Base-by-base conservation (phyloP, 1,140 invertebrate species). In the Diabrotica undecimpunctata region DNA sequence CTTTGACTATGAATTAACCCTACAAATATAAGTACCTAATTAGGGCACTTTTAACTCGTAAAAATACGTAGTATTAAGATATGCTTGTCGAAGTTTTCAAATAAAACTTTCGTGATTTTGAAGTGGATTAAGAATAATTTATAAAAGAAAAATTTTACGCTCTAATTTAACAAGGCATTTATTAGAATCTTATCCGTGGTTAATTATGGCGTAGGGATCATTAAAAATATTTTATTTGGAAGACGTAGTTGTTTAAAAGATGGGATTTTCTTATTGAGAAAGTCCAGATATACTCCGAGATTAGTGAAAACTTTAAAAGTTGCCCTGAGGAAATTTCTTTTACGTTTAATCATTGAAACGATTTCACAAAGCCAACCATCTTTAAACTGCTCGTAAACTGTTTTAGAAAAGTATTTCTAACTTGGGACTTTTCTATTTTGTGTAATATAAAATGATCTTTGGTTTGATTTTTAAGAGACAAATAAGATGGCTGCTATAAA, bases 241-340 rank as follows among this genome's bases (percentile, higher is more conserved):
- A 39, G 61, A 13, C 36, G 52, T 62, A 37, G 54, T 1, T 25
- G 25, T 25, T 25, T 25, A 25, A 53, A 54, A 54, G 61, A 62
- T 54, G 61, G 52, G 61, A 36, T 62, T 62, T 62, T 62, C 54
- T 62, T 55, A 56, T 50, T 56, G 52, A 62, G 61, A 62, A 62
- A 62, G 37, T 62, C 53, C 61, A 62, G 61, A 62, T 62, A 62
- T 62, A 38, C 61, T 54, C 11, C 50, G 41, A 62, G 61, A 62
- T 62, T 62, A 62, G 61, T 62, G 61, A 56, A 54, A 62, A 62
- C 52, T 62, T 62, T 38, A 62, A 13, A 62, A 62, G 54, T 62
- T 62, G 61, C 61, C 61, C 35, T 46, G 38, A 62, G 53, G 54
- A 56, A 62, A 62, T 62, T 62, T 25, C 25, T 25, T 25, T 25